phyloP scores from a whole-genome alignment of 2,113 vertebrate species.

The Etheostoma spectabile region DNA sequence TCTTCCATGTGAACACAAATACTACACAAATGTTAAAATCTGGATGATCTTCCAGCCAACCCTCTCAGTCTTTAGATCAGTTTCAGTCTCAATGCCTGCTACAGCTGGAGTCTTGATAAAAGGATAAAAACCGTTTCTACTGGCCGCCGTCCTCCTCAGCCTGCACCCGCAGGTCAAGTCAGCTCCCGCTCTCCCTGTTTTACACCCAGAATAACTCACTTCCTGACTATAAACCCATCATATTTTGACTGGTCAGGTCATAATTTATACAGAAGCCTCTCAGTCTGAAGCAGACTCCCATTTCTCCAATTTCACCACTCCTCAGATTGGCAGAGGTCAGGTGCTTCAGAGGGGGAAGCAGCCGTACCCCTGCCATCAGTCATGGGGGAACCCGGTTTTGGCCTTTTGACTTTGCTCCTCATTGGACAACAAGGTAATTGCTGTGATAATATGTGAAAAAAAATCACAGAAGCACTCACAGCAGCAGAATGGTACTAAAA shows the following conservation, averaged over 20 bases:
- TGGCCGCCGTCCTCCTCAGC: conserved; percentile 23
- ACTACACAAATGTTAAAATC: conserved; percentile 27
- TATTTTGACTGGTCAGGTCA: conserved; percentile 55
- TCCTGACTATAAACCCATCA: conserved; percentile 67
- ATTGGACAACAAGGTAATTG: conserved; percentile 49
- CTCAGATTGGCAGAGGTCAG: conserved; percentile 69
- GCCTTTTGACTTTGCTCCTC: conserved; percentile 44
- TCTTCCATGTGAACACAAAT: conserved; percentile 31
- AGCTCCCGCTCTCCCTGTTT: conserved; percentile 57
- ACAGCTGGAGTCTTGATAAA: conserved; percentile 58
- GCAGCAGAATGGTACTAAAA: conserved; percentile 42
- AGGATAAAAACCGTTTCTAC: conserved; percentile 41
- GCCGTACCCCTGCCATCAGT: conserved; percentile 51
- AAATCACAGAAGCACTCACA: conserved; percentile 42
- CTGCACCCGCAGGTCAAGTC: conserved; percentile 55
- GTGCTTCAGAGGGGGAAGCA: conserved; percentile 57
- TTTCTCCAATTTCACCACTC: conserved; percentile 63
- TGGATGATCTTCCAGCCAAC: conserved; percentile 32
- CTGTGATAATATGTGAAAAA: conserved; percentile 54
- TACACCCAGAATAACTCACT: conserved; percentile 67
- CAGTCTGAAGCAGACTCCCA: conserved; percentile 50
- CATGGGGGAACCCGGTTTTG: conserved; percentile 47
- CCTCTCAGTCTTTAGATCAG: conserved; percentile 39
- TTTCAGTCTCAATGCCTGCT: conserved; percentile 36
- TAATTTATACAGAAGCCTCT: conserved; percentile 62